Evolutionary conservation across 2,888 invertebrate species (phyloP).

Genomic region (Aphodius granarius): DNA sequence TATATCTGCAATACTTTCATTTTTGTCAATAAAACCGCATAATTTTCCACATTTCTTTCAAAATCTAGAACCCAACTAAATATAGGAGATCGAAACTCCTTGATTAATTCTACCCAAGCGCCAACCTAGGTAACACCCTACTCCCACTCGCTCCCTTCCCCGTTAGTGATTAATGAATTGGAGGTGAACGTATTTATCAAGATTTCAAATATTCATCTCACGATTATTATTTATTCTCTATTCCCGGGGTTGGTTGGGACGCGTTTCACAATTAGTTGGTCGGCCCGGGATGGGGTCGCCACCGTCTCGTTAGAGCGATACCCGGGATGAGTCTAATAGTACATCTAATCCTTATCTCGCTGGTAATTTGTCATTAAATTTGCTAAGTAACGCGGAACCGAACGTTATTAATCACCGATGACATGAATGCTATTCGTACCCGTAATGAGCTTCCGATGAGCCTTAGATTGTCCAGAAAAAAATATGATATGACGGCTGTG

Average conservation of each 20-base stretch:
- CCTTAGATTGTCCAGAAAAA: background rate
- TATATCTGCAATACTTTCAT: no score
- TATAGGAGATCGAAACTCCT: background rate
- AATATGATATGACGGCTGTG: background rate
- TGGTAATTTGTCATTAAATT: conserved; percentile 46
- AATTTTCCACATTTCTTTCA: background rate
- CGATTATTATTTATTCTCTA: conserved; percentile 24
- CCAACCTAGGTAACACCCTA: background rate
- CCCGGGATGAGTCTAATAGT: conserved; percentile 27
- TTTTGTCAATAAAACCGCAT: background rate
- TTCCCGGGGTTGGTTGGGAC: conserved; percentile 17
- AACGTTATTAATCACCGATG: conserved; percentile 39
- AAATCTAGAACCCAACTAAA: background rate
- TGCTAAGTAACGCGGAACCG: conserved; percentile 40
- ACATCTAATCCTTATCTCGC: conserved; percentile 41
- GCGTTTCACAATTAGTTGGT: background rate
- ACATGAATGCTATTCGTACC: conserved; percentile 34
- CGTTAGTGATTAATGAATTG: background rate
- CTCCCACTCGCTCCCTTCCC: background rate
- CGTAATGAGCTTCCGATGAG: background rate
- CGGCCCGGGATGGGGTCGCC: background rate
- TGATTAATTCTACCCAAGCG: background rate
- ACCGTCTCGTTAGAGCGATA: background rate
- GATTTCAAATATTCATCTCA: conserved; percentile 22
- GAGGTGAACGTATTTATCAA: conserved; percentile 19